Percentiles rank a stretch among this genome's conserved stretches.
phyloP scores from a whole-genome alignment of 2,113 vertebrate species.

The Myiopsitta monachus region DNA sequence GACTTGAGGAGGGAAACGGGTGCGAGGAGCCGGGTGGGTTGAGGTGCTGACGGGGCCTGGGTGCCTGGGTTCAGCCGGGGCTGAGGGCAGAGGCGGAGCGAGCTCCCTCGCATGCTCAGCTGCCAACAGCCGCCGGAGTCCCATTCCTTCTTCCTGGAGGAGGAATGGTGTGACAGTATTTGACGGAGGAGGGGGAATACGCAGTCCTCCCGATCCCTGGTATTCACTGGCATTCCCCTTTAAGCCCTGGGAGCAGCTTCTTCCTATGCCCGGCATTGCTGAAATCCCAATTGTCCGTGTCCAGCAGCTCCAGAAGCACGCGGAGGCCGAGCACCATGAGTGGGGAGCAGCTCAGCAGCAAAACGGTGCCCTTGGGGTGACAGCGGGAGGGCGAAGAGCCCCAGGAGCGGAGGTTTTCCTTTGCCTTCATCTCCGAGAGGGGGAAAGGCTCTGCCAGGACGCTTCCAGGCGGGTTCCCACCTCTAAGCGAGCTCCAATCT shows the following conservation, averaged over 20 bases:
- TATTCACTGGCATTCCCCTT: not conserved
- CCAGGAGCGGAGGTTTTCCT: fast-evolving
- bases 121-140: not conserved
- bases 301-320: not conserved
- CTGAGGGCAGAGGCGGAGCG: not conserved
- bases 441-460: not conserved
- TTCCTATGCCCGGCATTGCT: not conserved
- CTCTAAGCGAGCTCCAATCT: not conserved
- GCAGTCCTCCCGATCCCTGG: no score
- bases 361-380: not conserved
- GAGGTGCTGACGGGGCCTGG: not conserved
- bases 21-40: not conserved
- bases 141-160: not conserved
- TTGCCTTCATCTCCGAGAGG: not conserved
- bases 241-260: not conserved
- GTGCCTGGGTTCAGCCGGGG: not conserved
- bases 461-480: not conserved
- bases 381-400: not conserved
- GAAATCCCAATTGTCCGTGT: fast-evolving
- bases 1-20: not conserved
- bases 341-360: not conserved
- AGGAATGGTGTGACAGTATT: not conserved
- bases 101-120: not conserved
- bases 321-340: not conserved
- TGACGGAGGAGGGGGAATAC: not conserved